Conservation (phyloP, 2,888 invertebrate species). For the Conus canariensis region DNA sequence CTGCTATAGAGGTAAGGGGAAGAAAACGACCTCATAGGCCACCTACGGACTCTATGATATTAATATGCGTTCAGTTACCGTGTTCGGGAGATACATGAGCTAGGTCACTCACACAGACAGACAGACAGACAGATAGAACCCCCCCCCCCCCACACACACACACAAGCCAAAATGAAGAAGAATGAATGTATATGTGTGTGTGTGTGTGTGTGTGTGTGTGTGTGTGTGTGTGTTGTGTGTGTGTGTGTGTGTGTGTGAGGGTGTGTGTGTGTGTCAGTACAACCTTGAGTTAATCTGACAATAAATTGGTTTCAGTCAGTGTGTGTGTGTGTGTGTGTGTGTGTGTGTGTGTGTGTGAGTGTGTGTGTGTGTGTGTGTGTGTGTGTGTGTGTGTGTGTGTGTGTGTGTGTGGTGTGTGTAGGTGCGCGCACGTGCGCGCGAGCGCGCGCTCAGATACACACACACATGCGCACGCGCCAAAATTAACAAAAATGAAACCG, state of each 20-base stretch:
- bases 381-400: neutral
- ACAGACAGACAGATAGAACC: neutral
- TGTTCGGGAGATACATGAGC: neutral
- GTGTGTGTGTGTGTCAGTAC: too few species aligned
- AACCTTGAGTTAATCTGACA: too few species aligned
- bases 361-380: neutral
- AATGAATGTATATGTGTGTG: neutral
- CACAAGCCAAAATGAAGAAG: neutral
- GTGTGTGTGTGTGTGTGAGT: neutral
- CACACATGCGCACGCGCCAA: neutral
- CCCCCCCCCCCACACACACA: too few species aligned
- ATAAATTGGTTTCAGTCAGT: too few species aligned
- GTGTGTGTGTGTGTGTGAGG: neutral
- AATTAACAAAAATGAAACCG: too few species aligned
- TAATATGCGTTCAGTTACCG: too few species aligned
- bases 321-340: neutral
- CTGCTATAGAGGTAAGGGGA: too few species aligned
- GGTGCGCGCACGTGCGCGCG: too few species aligned
- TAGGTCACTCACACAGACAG: neutral
- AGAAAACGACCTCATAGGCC: too few species aligned
- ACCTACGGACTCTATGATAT: too few species aligned
- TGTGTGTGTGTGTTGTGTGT: neutral
- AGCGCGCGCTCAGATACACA: too few species aligned
- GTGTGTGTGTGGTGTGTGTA: neutral
- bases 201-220: too few species aligned